Conservation (phyloP, 2,113 vertebrate species). For the Chroicocephalus ridibundus region DNA sequence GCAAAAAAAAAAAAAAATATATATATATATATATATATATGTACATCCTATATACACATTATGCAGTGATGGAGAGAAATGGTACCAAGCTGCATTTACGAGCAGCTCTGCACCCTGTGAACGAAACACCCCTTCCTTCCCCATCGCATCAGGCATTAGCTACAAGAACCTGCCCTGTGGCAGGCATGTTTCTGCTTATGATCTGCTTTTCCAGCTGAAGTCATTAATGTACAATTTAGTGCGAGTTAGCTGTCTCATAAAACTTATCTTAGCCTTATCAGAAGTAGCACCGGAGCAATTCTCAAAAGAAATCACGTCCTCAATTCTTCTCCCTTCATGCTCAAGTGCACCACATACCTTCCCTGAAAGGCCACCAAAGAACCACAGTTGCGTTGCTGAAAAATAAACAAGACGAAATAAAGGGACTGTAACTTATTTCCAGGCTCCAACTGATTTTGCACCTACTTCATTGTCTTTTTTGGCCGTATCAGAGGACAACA, state of each 20-base stretch:
- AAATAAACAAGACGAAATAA: not conserved
- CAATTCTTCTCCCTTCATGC: not conserved
- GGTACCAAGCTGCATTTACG: not conserved
- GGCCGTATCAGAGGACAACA: not conserved
- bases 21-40: not conserved
- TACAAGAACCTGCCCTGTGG: not conserved
- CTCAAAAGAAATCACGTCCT: not conserved
- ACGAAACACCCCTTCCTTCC: not conserved
- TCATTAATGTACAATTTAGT: not conserved
- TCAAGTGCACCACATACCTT: accelerated
- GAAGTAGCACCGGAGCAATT: not conserved
- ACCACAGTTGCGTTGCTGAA: accelerated
- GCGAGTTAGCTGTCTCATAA: not conserved
- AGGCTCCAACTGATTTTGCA: not conserved
- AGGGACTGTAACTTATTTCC: not conserved
- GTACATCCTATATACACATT: accelerated
- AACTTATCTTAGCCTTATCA: not conserved
- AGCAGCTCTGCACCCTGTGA: not conserved
- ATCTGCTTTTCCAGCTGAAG: not conserved
- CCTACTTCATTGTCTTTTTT: not conserved
- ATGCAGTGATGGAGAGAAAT: not conserved
- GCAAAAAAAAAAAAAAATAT: no score
- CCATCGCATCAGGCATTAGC: not conserved
- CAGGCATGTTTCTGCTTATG: not conserved
- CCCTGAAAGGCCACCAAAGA: not conserved